Evolutionary conservation across 2,113 vertebrate species (phyloP), one percentile per base, ranked within the genome.

Genomic region (Eidolon helvum): DNA sequence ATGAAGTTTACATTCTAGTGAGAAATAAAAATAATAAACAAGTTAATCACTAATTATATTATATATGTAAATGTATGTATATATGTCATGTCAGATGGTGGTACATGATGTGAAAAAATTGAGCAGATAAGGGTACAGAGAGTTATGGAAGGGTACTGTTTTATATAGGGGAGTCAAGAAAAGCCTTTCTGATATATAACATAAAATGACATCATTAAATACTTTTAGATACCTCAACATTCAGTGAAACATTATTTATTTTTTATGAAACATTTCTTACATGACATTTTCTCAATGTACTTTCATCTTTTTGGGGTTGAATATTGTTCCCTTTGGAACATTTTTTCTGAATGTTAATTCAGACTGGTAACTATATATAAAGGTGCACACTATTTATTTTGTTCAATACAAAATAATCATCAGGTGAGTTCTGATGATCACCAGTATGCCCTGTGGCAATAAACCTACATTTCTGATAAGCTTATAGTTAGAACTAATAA

Each of bases 311-410:
- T 61, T 38, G 26, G 48, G 40, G 43, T 93, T 79, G 53, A 95
- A 69, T 87, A 95, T 84, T 91, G 40, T 77, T 96, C 30, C 78
- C 80, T 95, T 82, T 85, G 35, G 72, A 53, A 95, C 14, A 15
- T 94, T 92, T 91, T 90, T 94, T 90, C 53, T 90, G 57, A 82
- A 82, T 55, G 10, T 75, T 95, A 94, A 94, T 94, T 92, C 53
- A 92, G 43, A 79, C 35, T 82, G 65, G 66, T 63, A 72, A 85
- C 45, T 90, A 71, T 87, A 40, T 74, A 71, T 61, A 95, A 87
- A 87, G 48, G 83, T 59, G 75, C 69, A 80, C 93, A 30, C 53
- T 93, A 43, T 88, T 96, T 92, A 72, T 91, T 87, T 83, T 84
- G 33, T 80, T 35, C 40, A 95, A 80, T 45, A 79, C 72, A 96